phyloP scores from a whole-genome alignment of 1,140 invertebrate species.

The Pseudomyrmex cubaensis region DNA sequence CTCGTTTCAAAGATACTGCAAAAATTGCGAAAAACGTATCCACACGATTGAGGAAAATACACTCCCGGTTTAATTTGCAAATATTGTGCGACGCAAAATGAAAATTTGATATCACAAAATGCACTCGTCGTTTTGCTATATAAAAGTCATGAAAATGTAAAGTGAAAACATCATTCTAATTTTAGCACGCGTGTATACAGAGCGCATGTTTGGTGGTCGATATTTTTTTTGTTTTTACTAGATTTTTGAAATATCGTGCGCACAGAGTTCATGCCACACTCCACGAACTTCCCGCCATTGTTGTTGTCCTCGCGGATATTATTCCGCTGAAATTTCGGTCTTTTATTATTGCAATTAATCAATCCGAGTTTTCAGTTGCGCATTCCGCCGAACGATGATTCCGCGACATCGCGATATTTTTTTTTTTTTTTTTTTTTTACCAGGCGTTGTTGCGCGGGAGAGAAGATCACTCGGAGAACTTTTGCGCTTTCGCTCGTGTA shows the following conservation, averaged over 20 bases:
- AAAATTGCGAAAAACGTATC: neutral
- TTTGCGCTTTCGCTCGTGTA: neutral
- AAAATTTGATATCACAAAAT: conserved; percentile 26
- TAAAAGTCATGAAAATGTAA: conserved; percentile 8
- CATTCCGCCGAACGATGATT: neutral
- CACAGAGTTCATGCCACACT: neutral
- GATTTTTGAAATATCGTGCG: neutral
- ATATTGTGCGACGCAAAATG: neutral
- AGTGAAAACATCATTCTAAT: conserved; percentile 26
- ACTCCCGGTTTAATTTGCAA: conserved; percentile 25
- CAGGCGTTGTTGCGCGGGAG: no score
- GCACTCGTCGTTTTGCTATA: neutral
- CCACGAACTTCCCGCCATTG: neutral
- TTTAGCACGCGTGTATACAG: no score
- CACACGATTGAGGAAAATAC: neutral
- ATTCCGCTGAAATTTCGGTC: neutral
- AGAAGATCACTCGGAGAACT: neutral
- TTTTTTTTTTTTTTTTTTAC: neutral
- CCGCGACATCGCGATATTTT: neutral
- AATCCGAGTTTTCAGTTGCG: neutral
- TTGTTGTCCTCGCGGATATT: neutral
- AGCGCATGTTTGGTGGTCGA: neutral
- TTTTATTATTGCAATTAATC: conserved; percentile 14
- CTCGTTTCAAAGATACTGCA: neutral
- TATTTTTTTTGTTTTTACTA: neutral